phyloP scores from a whole-genome alignment of 2,113 vertebrate species.

The Canis aureus region DNA sequence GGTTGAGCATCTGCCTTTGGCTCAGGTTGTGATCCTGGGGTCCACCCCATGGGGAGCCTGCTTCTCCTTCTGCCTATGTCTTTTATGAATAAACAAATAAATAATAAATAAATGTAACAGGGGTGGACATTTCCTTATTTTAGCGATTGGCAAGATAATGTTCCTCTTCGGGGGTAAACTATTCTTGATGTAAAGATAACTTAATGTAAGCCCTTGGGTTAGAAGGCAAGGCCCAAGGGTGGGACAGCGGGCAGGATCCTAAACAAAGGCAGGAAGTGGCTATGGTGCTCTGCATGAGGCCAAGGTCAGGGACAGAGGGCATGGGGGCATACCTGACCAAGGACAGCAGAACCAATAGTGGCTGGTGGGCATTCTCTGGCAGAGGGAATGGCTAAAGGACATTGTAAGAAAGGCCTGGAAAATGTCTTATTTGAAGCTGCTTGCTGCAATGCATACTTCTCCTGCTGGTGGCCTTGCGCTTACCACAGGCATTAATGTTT shows the following conservation, averaged over 20 bases:
- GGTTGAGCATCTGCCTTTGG: too few species aligned
- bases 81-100: too few species aligned
- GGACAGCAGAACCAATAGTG: too few species aligned
- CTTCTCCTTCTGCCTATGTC: too few species aligned
- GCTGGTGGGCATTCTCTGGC: background rate
- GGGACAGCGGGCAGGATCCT: background rate
- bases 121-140: background rate
- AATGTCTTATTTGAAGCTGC: background rate
- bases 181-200: slow-evolving; percentile 3
- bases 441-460: background rate
- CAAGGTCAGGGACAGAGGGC: background rate
- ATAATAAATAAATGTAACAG: background rate
- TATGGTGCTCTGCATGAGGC: background rate
- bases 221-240: background rate
- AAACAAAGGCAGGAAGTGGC: background rate
- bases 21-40: too few species aligned
- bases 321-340: background rate
- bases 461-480: background rate
- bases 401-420: background rate
- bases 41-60: too few species aligned
- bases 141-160: background rate
- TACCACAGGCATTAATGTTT: background rate
- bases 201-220: background rate
- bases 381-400: background rate
- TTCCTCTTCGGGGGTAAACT: background rate